Evolutionary conservation across 2,113 vertebrate genomes (phyloP).

Genomic region (Amblyornis subalaris): DNA sequence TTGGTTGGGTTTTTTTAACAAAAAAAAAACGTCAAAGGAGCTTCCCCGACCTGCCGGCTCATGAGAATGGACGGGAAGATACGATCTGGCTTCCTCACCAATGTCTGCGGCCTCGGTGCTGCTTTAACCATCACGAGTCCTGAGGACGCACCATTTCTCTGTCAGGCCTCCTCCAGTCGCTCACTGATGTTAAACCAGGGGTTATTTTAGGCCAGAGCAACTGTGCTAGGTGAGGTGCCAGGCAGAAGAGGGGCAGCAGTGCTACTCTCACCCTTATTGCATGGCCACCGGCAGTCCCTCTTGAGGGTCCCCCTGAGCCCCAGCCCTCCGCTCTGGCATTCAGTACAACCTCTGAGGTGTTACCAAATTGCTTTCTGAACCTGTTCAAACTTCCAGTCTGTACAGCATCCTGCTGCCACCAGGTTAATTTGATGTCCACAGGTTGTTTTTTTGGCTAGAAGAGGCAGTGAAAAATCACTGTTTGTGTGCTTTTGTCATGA

Average conservation of each 20-base stretch:
- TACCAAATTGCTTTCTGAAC: not conserved
- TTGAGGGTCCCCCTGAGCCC: not conserved
- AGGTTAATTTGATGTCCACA: not conserved
- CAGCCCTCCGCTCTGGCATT: not conserved
- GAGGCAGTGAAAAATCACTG: not conserved
- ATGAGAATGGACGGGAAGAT: not conserved
- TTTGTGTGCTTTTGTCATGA: not conserved
- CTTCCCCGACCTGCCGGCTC: not conserved
- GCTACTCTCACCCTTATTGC: not conserved
- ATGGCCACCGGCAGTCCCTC: not conserved
- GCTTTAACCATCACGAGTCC: not conserved
- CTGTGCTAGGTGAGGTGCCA: not conserved
- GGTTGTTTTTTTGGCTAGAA: not conserved
- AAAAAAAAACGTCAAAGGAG: not conserved
- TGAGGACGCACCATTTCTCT: not conserved
- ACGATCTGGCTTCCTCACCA: not conserved
- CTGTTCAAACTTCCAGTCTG: not conserved
- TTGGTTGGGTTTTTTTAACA: not conserved
- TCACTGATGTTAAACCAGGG: not conserved
- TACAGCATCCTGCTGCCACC: not conserved
- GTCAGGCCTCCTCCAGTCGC: not conserved
- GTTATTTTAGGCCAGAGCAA: not conserved
- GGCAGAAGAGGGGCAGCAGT: not conserved
- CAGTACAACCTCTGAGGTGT: accelerated
- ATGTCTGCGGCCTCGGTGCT: not conserved